Conservation (phyloP, 2,797 vertebrate genomes). For the Pipistrellus pygmaeus region DNA sequence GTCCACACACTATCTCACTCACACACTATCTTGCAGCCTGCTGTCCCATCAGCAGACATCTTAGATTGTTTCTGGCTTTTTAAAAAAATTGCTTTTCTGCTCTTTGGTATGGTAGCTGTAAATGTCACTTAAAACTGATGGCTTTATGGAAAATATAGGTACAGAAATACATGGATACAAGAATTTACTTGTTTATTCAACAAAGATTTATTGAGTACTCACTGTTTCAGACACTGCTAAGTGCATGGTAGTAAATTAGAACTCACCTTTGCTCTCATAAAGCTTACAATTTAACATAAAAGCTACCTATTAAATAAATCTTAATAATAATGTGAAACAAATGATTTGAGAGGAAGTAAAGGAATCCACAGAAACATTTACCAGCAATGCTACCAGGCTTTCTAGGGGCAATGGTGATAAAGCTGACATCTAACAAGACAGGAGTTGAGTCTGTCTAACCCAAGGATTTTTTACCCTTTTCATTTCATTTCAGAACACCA, state of each 20-base stretch:
- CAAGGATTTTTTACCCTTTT: background rate
- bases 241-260: background rate
- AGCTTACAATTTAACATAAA: background rate
- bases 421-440: background rate
- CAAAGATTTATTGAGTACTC: background rate
- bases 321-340: background rate
- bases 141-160: background rate
- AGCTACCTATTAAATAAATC: background rate
- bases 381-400: background rate
- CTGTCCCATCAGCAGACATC: no score
- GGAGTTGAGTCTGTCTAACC: background rate
- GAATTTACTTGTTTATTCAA: background rate
- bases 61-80: no score
- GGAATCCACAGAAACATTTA: slow-evolving; percentile 8
- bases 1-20: no score
- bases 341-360: background rate
- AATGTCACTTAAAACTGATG: background rate
- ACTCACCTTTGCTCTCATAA: background rate
- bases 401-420: background rate
- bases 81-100: background rate
- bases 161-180: background rate
- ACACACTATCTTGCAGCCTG: no score
- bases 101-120: background rate
- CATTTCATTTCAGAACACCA: background rate
- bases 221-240: slow-evolving; percentile 6